A percentile compares a stretch with the other conserved stretches of the same genome.
phyloP scores from a whole-genome alignment of 2,888 invertebrate species.

The Teleogryllus oceanicus region DNA sequence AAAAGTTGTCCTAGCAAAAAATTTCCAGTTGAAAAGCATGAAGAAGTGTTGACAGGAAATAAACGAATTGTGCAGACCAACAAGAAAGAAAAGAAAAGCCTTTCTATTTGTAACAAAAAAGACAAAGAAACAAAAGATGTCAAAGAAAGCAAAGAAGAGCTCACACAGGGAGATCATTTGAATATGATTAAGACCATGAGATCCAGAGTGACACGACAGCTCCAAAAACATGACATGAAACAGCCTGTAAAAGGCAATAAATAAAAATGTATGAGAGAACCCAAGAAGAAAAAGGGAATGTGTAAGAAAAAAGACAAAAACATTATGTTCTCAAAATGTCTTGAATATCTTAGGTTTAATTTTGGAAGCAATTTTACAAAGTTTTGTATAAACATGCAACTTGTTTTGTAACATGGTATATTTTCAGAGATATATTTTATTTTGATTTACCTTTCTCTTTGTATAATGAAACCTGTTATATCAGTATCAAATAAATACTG shows the following conservation, averaged over 20 bases:
- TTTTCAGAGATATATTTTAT: background rate
- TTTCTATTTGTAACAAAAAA: background rate
- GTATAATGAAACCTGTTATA: background rate
- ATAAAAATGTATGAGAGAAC: too few species aligned
- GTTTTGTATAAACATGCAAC: background rate
- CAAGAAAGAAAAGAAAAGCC: background rate
- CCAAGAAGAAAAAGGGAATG: too few species aligned
- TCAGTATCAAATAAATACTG: background rate
- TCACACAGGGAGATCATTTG: slow-evolving; percentile 22
- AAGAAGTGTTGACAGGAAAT: background rate
- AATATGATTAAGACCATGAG: slow-evolving; percentile 22
- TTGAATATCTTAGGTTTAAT: background rate
- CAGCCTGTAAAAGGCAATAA: too few species aligned
- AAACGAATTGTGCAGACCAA: background rate
- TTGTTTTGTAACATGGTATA: background rate
- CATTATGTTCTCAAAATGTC: too few species aligned
- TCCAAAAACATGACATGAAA: background rate
- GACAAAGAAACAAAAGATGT: background rate
- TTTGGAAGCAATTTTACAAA: background rate
- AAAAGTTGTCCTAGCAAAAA: background rate
- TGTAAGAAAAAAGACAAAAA: too few species aligned
- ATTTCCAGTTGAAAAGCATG: background rate
- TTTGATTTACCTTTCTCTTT: background rate
- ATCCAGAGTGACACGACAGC: background rate
- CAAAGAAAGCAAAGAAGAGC: background rate